Base-by-base conservation (phyloP, 2,113 vertebrate species). In the Pluvialis apricaria region DNA sequence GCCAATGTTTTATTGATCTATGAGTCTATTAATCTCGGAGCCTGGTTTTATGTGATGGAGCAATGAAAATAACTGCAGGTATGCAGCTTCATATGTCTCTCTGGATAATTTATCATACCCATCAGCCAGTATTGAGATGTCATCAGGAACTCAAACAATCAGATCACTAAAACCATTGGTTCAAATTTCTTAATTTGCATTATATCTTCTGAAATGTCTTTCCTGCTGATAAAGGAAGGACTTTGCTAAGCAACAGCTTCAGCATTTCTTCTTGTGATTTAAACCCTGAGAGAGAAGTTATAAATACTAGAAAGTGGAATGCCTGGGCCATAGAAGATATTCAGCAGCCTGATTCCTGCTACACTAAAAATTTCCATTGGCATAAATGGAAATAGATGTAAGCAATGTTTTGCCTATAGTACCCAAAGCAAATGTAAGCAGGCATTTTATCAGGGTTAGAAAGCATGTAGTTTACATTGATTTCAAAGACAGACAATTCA, bases 171-270 rank as follows among this genome's bases (percentile, higher is more conserved):
- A 91, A 88, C 32, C 44, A 83, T 26, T 70, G n/a, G 64, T 78
- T 94, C 54, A 55, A 62, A 85, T 85, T 66, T 73, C 58, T 62
- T 86, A 61, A 54, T 88, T 88, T 62, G 19, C 70, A 45, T 77
- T 52, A 42, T 16, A 58, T 26, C 38, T 76, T 81, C 71, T 40
- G 57, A 89, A 82, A 82, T 47, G 28, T 44, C 75, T 82, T 76
- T 70, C 28, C 49, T 54, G 54, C 15, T 72, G 66, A 49, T 72
- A 65, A 79, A 79, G 58, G 40, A 85, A 92, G 51, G 58, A 70
- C 13, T 90, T 94, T n/a, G 24, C 95, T 94, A 96, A 93, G 92
- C 86, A 97, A 94, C 79, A 66, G 55, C 44, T 95, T 75, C 88
- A 90, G 32, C 24, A 49, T 91, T 90, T 95, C 58, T 89, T 89